These are phyloP conservation scores for Heteromormyrus szaboi DNA, from an alignment of 2,797 vertebrate species.

Conservation along the genomic window DNA sequence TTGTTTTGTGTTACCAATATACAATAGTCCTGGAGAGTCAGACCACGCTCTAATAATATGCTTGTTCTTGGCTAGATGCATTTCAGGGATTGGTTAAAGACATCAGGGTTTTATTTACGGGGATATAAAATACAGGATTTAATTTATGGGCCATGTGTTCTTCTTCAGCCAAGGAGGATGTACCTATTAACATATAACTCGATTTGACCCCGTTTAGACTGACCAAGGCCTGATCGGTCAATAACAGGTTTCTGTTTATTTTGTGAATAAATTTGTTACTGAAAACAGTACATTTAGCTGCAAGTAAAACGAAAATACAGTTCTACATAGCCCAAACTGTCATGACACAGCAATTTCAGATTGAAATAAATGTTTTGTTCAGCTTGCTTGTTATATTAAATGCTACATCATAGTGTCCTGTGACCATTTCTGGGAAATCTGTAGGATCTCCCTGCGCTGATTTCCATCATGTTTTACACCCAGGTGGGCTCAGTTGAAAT, in stretches of 20 bases:
- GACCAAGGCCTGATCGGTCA: neutral
- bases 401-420: neutral
- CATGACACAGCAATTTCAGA: neutral
- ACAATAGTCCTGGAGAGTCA: neutral
- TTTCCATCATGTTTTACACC: neutral
- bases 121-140: conserved; percentile 9
- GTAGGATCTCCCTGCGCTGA: conserved; percentile 5
- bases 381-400: neutral
- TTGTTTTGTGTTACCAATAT: conserved; percentile 46
- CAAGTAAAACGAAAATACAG: neutral
- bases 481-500: neutral
- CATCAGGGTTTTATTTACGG: neutral
- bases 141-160: neutral
- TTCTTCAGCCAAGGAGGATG: neutral
- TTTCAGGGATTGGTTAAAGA: conserved; percentile 5
- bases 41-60: neutral
- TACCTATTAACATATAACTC: neutral
- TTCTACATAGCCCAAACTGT: neutral
- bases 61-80: neutral
- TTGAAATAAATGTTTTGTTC: neutral
- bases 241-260: neutral
- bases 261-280: neutral
- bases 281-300: neutral
- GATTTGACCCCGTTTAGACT: neutral
- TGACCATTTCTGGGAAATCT: conserved; percentile 25